Base-by-base conservation (phyloP, 2,888 invertebrate genomes). In the Callosobruchus maculatus region DNA sequence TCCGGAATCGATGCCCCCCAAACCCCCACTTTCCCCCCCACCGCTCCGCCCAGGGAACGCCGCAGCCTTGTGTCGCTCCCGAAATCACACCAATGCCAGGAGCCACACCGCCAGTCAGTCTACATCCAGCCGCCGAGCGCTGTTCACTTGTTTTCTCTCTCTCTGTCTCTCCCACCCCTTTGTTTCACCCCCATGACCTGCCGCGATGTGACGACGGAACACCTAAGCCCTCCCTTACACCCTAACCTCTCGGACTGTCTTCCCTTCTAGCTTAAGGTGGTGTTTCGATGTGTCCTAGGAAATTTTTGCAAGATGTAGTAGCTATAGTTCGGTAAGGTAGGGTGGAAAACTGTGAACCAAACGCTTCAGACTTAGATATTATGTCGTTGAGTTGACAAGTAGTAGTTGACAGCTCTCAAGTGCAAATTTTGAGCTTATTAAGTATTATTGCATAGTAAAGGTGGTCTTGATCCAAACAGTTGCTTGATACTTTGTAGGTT, bases 101-200 rank as follows among this genome's bases (percentile, higher is more conserved):
- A 9, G 67, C 70, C 67, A 68, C 74, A 74, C 31, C 67, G 75
- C 71, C 74, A 76, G 74, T 74, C 71, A 76, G 74, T 74, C 71
- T 72, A 73, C 73, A 70, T 73, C 70, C 68, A 72, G 18, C 49
- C 3, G 13, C 18, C 49, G 49, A 49, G 49, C 13, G 49, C 7
- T 18, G 49, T 18, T 13, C 49, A 49, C 49, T 49, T 49, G 49
- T 49, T 49, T 49, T 49, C 49, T 49, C 49, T 49, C 49, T 49
- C 49, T 13, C 13, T 49, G 9, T 49, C 49, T 49, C 49, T 13
- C 13, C 13, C 18, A 49, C 1, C 18, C 49, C 7, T 18, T 49
- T 49, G 49, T 49, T 49, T 49, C n/a, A n/a, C 13, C 49, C 13
- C 49, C 49, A 49, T 49, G 18, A 49, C 49, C 49, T 49, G 49